Conservation (phyloP, 2,888 invertebrate species). For the Drosophila pseudotalamancana region DNA sequence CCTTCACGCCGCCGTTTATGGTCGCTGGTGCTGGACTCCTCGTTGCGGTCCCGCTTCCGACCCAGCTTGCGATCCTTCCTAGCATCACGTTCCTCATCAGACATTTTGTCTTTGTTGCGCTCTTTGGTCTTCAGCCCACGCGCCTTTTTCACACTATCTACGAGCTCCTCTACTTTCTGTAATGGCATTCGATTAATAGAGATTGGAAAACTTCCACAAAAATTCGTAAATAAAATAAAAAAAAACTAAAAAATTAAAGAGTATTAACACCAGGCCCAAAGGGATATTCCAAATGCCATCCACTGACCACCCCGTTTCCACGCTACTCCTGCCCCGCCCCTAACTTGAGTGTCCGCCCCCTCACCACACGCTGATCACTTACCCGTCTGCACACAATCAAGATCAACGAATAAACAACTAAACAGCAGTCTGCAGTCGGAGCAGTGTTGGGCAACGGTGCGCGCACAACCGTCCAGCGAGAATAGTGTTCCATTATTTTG, state of each 20-base stretch:
- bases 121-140: constrained; percentile 84
- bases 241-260: not conserved
- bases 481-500: not conserved
- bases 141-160: constrained; percentile 84
- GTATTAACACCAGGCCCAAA: constrained; percentile 8
- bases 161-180: constrained; percentile 82
- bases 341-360: constrained; percentile 27
- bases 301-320: not conserved
- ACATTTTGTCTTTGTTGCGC: constrained; percentile 87
- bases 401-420: constrained; percentile 68
- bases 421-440: constrained; percentile 42
- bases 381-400: constrained; percentile 58
- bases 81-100: constrained; percentile 91
- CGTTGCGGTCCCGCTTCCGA: constrained; percentile 91
- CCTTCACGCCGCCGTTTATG: constrained; percentile 92
- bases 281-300: not conserved
- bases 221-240: not conserved
- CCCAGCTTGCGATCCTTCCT: constrained; percentile 92
- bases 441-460: constrained; percentile 12
- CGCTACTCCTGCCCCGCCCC: constrained; percentile 4
- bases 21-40: constrained; percentile 88
- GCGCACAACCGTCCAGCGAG: constrained; percentile 10
- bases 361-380: constrained; percentile 56
- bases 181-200: constrained; percentile 66
- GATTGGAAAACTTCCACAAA: not conserved